Evolutionary conservation across 1,140 invertebrate genomes (phyloP).

Genomic region (Brachionus plicatilis): DNA sequence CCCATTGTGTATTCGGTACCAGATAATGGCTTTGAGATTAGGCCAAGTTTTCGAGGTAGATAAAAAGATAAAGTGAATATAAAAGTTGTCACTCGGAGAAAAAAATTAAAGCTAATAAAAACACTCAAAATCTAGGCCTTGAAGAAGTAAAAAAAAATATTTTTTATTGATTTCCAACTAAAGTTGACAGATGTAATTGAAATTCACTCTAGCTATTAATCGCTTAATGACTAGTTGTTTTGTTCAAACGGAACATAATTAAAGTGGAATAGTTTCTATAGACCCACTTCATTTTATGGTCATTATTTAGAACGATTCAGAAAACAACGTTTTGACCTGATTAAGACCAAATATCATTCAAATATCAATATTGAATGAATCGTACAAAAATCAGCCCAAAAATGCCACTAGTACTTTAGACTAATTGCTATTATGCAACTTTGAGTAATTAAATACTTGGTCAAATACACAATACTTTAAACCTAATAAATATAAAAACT

Average conservation of each 20-base stretch:
- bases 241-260: constrained; percentile 10
- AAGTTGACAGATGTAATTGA: constrained; percentile 20
- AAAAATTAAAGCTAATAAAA: background rate
- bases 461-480: background rate
- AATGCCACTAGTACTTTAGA: background rate
- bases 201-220: constrained; percentile 6
- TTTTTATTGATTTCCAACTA: constrained; percentile 16
- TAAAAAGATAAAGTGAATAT: background rate
- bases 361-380: background rate
- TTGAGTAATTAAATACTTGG: constrained; percentile 4
- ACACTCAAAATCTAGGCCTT: constrained; percentile 6
- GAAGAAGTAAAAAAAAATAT: constrained; percentile 17
- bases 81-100: background rate
- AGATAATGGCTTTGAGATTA: background rate
- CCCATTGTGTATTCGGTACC: background rate
- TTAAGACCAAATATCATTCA: constrained; percentile 6
- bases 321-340: background rate
- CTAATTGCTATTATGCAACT: background rate
- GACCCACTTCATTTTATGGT: background rate
- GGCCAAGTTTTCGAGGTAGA: background rate
- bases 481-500: background rate
- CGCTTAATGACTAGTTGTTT: constrained; percentile 10
- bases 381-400: background rate
- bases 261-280: background rate
- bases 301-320: background rate